Evolutionary conservation across 2,113 vertebrate species (phyloP).

Genomic region (Gymnocephalus cernua): DNA sequence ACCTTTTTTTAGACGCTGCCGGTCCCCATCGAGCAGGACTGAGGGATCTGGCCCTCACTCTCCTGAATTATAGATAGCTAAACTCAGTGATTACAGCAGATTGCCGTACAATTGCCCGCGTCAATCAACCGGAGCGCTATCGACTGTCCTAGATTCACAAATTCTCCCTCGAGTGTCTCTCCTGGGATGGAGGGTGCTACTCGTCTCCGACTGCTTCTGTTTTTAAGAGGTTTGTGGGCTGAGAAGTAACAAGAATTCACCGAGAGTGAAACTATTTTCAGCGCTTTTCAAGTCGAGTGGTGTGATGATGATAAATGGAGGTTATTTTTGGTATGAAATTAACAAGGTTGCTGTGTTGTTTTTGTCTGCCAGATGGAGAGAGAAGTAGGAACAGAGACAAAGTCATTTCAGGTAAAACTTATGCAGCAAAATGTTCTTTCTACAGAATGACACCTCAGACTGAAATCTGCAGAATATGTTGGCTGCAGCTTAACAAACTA

Average conservation of each 20-base stretch:
- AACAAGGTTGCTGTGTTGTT: conserved; percentile 26
- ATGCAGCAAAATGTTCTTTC: conserved; percentile 17
- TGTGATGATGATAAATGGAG: background rate
- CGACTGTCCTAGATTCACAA: conserved; percentile 53
- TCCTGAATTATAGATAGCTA: conserved; percentile 40
- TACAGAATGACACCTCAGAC: background rate
- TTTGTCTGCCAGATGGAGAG: background rate
- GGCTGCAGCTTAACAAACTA: no score
- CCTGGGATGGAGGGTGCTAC: conserved; percentile 39
- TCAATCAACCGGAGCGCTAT: conserved; percentile 41
- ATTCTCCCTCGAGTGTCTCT: conserved; percentile 50
- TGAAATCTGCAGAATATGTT: background rate
- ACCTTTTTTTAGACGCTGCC: background rate
- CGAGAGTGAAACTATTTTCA: conserved; percentile 37
- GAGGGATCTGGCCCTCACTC: background rate
- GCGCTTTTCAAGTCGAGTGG: conserved; percentile 6
- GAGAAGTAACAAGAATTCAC: conserved; percentile 44
- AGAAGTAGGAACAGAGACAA: background rate
- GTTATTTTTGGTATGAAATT: conserved; percentile 38
- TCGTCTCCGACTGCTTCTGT: conserved; percentile 19
- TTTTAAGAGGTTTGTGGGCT: conserved; percentile 52
- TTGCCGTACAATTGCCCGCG: conserved; percentile 42
- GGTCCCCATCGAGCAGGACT: background rate
- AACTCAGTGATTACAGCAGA: conserved; percentile 52
- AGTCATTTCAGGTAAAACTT: conserved; percentile 32